Percentiles rank a stretch among this genome's conserved stretches.
phyloP scores from a whole-genome alignment of 2,113 vertebrate species.

The Myocastor coypus region DNA sequence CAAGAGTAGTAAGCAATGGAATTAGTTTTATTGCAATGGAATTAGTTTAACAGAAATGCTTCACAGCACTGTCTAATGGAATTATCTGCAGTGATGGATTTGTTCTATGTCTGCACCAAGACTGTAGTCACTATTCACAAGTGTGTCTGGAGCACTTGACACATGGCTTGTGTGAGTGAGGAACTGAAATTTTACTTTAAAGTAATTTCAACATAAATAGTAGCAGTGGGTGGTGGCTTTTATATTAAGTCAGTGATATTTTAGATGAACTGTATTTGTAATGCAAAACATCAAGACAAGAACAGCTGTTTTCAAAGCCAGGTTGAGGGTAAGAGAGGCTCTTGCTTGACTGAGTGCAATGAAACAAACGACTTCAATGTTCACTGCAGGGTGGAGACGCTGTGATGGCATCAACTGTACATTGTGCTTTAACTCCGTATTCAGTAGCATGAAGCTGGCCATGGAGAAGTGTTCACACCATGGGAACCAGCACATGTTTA shows the following conservation, averaged over 20 bases:
- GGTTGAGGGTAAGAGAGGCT: background rate
- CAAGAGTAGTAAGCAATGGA: constrained; percentile 27
- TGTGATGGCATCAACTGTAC: too few species aligned
- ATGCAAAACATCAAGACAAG: background rate
- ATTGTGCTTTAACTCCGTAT: background rate
- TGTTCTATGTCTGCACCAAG: background rate
- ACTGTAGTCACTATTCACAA: background rate
- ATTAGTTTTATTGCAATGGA: constrained; percentile 45
- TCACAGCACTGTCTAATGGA: background rate
- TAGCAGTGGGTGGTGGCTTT: background rate
- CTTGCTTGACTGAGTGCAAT: background rate
- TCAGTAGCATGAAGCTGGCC: background rate
- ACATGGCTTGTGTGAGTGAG: background rate
- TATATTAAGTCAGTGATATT: background rate
- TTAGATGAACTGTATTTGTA: background rate
- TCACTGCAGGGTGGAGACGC: too few species aligned
- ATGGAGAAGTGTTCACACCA: background rate
- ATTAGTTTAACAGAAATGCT: constrained; percentile 54
- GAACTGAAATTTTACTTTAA: constrained; percentile 5
- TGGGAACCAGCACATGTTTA: background rate
- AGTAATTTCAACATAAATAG: background rate
- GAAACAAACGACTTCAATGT: background rate
- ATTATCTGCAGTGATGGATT: background rate
- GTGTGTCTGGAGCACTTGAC: background rate
- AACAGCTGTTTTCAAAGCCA: background rate